Evolutionary conservation across 2,113 vertebrate genomes (phyloP).

Genomic region (Orientallactaga bullata): DNA sequence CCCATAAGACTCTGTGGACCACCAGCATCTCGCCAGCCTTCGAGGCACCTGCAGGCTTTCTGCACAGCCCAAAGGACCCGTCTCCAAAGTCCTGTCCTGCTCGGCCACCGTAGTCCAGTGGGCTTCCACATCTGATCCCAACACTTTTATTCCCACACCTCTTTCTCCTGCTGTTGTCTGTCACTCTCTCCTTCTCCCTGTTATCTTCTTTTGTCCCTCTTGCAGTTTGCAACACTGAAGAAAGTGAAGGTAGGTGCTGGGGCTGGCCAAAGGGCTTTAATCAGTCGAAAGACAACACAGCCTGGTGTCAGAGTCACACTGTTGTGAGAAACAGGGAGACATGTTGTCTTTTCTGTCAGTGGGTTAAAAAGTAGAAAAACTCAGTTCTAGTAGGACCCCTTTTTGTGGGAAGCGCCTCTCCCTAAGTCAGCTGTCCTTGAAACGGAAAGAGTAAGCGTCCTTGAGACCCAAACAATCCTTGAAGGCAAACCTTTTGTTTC

Average conservation of each 20-base stretch:
- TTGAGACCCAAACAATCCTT: too few species aligned
- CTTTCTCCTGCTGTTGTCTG: neutral
- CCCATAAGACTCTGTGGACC: neutral
- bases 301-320: too few species aligned
- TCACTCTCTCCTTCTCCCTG: neutral
- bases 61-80: neutral
- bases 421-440: too few species aligned
- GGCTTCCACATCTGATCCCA: neutral
- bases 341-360: too few species aligned
- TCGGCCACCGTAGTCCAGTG: neutral
- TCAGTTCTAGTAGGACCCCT: too few species aligned
- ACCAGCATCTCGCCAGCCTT: neutral
- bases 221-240: neutral
- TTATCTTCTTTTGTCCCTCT: neutral
- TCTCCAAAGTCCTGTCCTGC: neutral
- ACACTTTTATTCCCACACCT: neutral
- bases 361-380: too few species aligned
- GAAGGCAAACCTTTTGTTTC: too few species aligned
- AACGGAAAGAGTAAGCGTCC: too few species aligned
- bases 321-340: too few species aligned
- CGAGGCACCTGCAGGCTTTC: neutral
- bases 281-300: neutral
- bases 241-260: neutral
- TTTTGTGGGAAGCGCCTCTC: too few species aligned
- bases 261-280: neutral